These are phyloP conservation scores for Drosophila multiciliata DNA, from an alignment of 2,888 invertebrate genomes.

Conservation along the genomic window DNA sequence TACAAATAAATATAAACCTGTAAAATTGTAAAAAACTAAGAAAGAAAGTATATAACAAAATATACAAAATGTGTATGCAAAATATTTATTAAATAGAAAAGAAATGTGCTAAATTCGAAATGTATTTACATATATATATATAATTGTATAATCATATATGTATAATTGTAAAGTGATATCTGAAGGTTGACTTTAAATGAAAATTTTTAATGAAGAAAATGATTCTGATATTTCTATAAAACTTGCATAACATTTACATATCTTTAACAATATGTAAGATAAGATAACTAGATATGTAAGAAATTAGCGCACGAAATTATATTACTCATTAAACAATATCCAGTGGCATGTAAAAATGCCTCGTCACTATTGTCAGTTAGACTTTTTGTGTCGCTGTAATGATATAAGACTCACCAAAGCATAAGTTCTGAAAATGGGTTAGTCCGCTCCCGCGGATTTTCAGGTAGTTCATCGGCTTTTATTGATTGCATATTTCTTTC, in stretches of 20 bases:
- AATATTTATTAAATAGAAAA: not conserved
- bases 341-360: not conserved
- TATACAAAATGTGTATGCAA: not conserved
- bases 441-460: constrained; percentile 86
- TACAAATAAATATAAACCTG: not conserved
- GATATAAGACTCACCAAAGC: constrained; percentile 85
- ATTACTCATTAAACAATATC: not conserved
- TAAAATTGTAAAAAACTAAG: too few species aligned
- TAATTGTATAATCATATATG: too few species aligned
- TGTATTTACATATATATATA: not conserved
- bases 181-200: not conserved
- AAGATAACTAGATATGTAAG: constrained; percentile 26
- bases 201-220: not conserved
- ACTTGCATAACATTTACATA: constrained; percentile 5
- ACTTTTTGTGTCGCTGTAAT: not conserved
- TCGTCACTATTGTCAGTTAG: constrained; percentile 1
- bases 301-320: not conserved
- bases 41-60: too few species aligned
- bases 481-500: constrained; percentile 80
- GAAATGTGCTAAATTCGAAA: not conserved
- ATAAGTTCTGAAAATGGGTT: constrained; percentile 88
- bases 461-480: constrained; percentile 84
- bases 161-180: not conserved
- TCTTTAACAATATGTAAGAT: constrained; percentile 24
- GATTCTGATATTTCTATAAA: not conserved